Base-by-base conservation (phyloP, 2,888 invertebrate genomes). In the Osedax frankpressi region DNA sequence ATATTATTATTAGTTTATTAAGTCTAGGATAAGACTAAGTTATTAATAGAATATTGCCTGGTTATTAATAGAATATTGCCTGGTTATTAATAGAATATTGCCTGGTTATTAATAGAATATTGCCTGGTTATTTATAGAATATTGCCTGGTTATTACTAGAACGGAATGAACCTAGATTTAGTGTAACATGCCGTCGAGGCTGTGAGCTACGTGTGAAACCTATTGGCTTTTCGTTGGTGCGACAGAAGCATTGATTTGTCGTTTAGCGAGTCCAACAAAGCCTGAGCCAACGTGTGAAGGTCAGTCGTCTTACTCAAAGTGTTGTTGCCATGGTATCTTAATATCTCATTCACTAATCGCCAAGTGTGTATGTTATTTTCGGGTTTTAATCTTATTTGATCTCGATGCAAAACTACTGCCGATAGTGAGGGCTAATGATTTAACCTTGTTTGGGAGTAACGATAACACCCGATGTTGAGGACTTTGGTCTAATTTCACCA, bases 171-270 rank as follows among this genome's bases (percentile, higher is more conserved):
- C n/a, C n/a, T n/a, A n/a, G n/a, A n/a, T n/a, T n/a, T n/a, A n/a
- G n/a, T n/a, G n/a, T n/a, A n/a, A n/a, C n/a, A n/a, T n/a, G n/a
- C n/a, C n/a, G n/a, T n/a, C n/a, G n/a, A n/a, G 44, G 6, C 19
- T 44, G 44, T 44, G 6, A 44, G 19, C n/a, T 25, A 24, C 71
- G 30, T 26, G 44, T 24, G 25, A 30, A n/a, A 78, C 78, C 89
- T 90, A 84, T 93, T 93, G 2, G 92, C 90, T 85, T 91, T 91
- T 80, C 91, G 89, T 80, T 92, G 92, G 85, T 93, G 93, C 76
- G 89, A 89, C 29, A 93, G 84, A 0, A 92, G 92, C 75, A 91
- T 86, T 70, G 90, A 90, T 85, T 93, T 93, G 81, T 93, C 93
- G 84, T 91, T 91, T 59, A 93, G 86, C 69, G 92, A 89, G 82